Evolutionary conservation across 2,797 vertebrate genomes (phyloP).

Genomic region (Thripadectes ignobilis): DNA sequence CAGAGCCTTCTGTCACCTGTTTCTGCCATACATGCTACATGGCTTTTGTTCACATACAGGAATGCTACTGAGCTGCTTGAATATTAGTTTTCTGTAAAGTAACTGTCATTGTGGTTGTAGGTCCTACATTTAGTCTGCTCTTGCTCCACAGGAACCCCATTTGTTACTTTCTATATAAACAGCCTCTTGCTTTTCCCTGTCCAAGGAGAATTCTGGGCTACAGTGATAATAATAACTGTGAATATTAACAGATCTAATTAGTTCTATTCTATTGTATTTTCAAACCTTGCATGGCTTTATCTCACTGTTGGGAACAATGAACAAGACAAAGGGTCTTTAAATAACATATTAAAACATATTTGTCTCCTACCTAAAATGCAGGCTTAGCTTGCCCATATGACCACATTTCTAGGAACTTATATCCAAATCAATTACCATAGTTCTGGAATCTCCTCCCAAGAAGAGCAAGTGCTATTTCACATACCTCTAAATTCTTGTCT

Average conservation of each 20-base stretch:
- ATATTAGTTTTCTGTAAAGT: not conserved
- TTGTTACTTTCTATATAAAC: not conserved
- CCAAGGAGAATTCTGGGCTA: not conserved
- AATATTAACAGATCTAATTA: not conserved
- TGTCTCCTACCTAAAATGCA: not conserved
- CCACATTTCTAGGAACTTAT: not conserved
- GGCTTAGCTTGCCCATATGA: not conserved
- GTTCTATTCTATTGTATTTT: not conserved
- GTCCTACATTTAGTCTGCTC: not conserved
- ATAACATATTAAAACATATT: not conserved
- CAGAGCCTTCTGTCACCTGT: constrained; percentile 62
- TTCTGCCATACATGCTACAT: constrained; percentile 17
- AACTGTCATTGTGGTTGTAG: not conserved
- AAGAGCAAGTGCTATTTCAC: not conserved
- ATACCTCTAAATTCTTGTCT: not conserved
- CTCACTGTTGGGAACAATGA: not conserved
- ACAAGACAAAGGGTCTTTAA: not conserved
- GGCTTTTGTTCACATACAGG: constrained; percentile 9
- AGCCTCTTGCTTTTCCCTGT: not conserved
- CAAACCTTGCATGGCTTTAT: not conserved
- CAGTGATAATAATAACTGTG: not conserved
- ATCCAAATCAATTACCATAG: not conserved
- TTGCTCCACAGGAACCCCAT: not conserved
- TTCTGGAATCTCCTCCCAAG: not conserved
- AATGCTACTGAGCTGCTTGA: not conserved